phyloP scores from a whole-genome alignment of 2,113 vertebrate genomes.

The Rhinolophus sinicus region DNA sequence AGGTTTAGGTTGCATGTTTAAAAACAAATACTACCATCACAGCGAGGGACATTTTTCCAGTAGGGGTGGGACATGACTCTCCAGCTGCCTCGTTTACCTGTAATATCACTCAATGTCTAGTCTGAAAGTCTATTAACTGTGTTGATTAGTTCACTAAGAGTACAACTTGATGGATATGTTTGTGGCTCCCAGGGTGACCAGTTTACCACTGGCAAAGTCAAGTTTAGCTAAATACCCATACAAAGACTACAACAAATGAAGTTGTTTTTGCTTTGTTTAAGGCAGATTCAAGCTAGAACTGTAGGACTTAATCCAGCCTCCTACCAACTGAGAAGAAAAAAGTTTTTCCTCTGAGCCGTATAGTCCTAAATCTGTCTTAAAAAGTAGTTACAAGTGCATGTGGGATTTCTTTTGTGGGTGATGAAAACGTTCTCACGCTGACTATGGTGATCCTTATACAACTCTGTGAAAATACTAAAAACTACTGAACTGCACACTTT shows the following conservation, averaged over 20 bases:
- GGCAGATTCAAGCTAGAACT: background rate
- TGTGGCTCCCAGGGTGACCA: background rate
- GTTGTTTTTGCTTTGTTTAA: background rate
- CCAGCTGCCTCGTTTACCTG: background rate
- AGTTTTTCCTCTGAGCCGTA: background rate
- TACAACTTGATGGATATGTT: background rate
- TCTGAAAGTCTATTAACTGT: background rate
- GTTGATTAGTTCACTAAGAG: background rate
- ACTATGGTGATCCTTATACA: background rate
- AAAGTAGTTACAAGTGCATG: background rate
- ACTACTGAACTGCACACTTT: background rate
- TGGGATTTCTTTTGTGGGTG: background rate
- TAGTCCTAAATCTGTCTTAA: background rate
- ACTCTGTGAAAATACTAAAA: background rate
- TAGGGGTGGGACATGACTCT: background rate
- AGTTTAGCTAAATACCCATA: background rate
- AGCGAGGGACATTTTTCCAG: background rate
- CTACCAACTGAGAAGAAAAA: background rate
- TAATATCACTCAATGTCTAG: background rate
- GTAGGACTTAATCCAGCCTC: background rate
- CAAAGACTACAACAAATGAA: background rate
- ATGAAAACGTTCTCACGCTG: background rate
- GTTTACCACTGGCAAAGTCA: background rate
- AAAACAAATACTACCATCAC: background rate
- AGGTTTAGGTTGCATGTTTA: background rate